Evolutionary conservation across 2,113 vertebrate genomes (phyloP).

Genomic region (Charina bottae): DNA sequence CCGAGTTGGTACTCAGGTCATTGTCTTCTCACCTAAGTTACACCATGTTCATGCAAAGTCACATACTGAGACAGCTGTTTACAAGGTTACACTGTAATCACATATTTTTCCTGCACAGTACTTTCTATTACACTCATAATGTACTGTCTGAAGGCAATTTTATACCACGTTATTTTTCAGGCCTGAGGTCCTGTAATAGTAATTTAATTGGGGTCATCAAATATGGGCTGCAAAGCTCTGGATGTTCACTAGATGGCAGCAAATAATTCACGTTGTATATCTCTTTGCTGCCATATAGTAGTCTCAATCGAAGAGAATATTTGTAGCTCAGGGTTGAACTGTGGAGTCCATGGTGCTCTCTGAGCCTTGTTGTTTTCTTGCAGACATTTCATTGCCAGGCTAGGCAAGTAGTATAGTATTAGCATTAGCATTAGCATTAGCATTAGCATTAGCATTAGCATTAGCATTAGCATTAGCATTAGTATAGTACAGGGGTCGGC

Average conservation of each 20-base stretch:
- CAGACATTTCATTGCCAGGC: too few relatives aligned
- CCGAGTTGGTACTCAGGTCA: background rate
- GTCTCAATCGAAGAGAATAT: too few relatives aligned
- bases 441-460: too few relatives aligned
- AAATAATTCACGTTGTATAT: too few relatives aligned
- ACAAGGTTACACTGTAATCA: background rate
- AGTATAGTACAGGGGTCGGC: too few relatives aligned
- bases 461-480: too few relatives aligned
- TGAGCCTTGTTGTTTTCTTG: too few relatives aligned
- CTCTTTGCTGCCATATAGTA: background rate
- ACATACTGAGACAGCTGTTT: conserved; percentile 3
- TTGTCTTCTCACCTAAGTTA: background rate
- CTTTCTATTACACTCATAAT: background rate
- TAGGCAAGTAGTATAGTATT: too few relatives aligned
- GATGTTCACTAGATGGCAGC: background rate
- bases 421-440: too few relatives aligned
- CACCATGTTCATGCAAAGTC: background rate
- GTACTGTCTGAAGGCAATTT: background rate
- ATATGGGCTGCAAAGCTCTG: background rate
- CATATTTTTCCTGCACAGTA: background rate
- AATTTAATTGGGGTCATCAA: background rate
- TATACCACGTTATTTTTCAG: background rate
- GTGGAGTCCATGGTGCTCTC: too few relatives aligned
- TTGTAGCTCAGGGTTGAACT: too few relatives aligned
- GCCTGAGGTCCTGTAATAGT: background rate